Base-by-base conservation (phyloP, 1,140 invertebrate species). In the Pogonomyrmex barbatus region DNA sequence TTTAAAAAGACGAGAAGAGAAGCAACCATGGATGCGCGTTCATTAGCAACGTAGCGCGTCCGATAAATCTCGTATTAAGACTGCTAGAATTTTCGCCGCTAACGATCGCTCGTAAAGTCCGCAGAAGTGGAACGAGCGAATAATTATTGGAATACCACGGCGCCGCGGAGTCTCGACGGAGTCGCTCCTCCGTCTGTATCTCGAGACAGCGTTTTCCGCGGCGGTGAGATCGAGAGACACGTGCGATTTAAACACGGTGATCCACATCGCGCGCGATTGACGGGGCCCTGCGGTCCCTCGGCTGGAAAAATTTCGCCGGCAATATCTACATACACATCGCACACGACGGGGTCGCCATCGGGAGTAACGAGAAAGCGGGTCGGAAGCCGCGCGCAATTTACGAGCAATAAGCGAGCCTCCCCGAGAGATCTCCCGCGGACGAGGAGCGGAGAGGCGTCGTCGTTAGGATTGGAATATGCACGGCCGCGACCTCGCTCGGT, bases 401-500 rank as follows among this genome's bases (percentile, higher is more conserved):
- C 92, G 92, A 91, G 92, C 92, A 91, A 92, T 92, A 91, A 93
- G 91, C 89, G 86, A 71, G 87, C 52, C 85, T 85, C 88, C 90
- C 75, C 47, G 14, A 47, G 87, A 86, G 91, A 92, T 92, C 90
- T 89, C 68, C 14, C 85, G 88, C 67, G 79, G 65, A 50, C 62
- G 88, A 87, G 87, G 85, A 83, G 85, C 58, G 86, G 68, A 76
- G 89, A 87, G 92, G 91, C 92, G 90, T 92, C 92, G 77, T 79
- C 45, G 92, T 92, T 92, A 93, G 88, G 90, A 91, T 91, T 81
- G 92, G 90, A 90, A 92, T 92, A 88, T 92, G 92, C 92, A 92
- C 88, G 92, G 91, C 90, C 92, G 86, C 92, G 92, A 93, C 92
- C 92, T 92, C 91, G 91, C 92, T 92, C 91, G 91, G 88, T 87